Evolutionary conservation across 1,140 invertebrate species (phyloP), one percentile per base, ranked within the genome.

Genomic region (Oreohelix idahoensis): DNA sequence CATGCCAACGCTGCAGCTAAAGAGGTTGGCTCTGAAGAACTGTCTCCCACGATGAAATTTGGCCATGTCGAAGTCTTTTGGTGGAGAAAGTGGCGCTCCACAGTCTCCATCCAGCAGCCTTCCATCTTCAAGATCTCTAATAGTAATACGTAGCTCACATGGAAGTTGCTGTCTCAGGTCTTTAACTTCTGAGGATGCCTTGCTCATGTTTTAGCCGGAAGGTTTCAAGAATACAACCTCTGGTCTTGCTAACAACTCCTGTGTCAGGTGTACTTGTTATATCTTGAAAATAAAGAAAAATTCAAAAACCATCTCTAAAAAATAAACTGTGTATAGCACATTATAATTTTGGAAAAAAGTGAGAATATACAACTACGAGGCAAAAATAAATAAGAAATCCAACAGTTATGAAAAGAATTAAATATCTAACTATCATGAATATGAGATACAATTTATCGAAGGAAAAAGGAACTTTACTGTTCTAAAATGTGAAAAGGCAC

Each of bases 21-120:
- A 79, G 32, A 86, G 0, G 81, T 86, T 63, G 1, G 77, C 69
- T 42, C 77, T 70, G 49, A 86, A 87, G 51, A 87, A 86, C 1
- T 69, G 20, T 69, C 78, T 51, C 32, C 84, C 84, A 32, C 83
- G 36, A 58, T 84, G 38, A 79, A 87, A 86, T 82, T 84, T 84
- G 2, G 78, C 74, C 74, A 79, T 82, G 74, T 86, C 82, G 58
- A 87, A 76, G n/a, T 83, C 73, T 26, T 85, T 78, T 45, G 85
- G 85, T 45, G 69, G 63, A 63, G 35, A 38, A 39, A 36, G 17
- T 23, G 58, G 32, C 1, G 51, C 23, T 42, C 20, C 29, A 35
- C 2, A 53, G 35, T 82, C 80, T 36, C 80, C 80, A 32, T 74
- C 51, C n/a, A 74, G 2, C 1, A 36, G 5, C n/a, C 29, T 58